Percentiles rank a stretch among this genome's conserved stretches.
Evolutionary conservation across 2,797 vertebrate genomes (phyloP).

Genomic region (Spondyliosoma cantharus): DNA sequence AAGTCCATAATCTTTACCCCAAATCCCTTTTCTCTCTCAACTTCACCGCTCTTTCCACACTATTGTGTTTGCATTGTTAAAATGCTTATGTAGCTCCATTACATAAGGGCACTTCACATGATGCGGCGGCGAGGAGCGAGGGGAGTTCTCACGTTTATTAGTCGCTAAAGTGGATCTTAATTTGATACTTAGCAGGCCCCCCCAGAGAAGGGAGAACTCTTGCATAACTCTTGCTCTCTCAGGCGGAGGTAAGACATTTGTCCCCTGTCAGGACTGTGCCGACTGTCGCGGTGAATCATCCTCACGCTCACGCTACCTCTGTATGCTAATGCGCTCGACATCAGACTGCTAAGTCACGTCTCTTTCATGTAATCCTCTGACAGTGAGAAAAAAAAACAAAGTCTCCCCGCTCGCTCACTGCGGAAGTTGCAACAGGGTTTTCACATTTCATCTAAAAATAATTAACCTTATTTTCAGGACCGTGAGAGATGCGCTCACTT

Average conservation of each 20-base stretch:
- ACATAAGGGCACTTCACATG: conserved; percentile 43
- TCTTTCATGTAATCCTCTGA: conserved; percentile 18
- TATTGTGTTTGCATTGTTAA: conserved; percentile 57
- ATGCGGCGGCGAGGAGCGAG: conserved; percentile 10
- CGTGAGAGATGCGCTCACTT: conserved; percentile 5
- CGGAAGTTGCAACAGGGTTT: conserved; percentile 8
- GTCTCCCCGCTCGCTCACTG: conserved; percentile 1
- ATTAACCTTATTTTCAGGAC: conserved; percentile 50
- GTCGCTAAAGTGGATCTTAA: conserved; percentile 27
- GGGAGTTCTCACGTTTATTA: conserved; percentile 37
- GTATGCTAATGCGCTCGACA: conserved; percentile 26
- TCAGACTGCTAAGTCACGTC: conserved; percentile 33
- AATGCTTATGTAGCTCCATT: conserved; percentile 36
- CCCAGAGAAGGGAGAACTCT: conserved; percentile 23
- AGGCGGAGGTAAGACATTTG: conserved; percentile 36
- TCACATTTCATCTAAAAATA: conserved; percentile 66
- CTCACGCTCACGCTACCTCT: not conserved
- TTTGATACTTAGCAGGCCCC: conserved; percentile 36
- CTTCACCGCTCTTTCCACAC: conserved; percentile 31
- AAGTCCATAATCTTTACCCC: conserved; percentile 75
- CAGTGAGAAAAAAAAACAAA: not conserved
- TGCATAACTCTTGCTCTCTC: conserved; percentile 43
- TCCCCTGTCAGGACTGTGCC: conserved; percentile 20
- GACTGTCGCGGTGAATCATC: conserved; percentile 30
- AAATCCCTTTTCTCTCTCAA: conserved; percentile 59